phyloP scores from a whole-genome alignment of 1,140 invertebrate genomes.

The Drosophila pachea region DNA sequence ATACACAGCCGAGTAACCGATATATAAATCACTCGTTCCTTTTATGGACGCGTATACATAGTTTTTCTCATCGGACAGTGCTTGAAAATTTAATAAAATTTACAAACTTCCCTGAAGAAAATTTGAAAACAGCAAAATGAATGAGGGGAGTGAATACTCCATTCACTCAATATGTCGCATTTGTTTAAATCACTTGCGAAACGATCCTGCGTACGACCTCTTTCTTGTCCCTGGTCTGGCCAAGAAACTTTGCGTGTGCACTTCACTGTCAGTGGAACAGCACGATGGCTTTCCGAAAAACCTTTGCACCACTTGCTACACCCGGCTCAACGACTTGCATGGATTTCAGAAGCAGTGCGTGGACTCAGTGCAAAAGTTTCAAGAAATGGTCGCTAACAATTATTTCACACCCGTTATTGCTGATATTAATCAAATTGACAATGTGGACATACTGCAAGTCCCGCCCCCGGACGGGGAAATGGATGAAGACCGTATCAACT shows the following conservation, averaged over 20 bases:
- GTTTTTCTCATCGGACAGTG: slow-evolving; percentile 43
- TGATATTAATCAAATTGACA: slow-evolving; percentile 36
- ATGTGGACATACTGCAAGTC: slow-evolving; percentile 54
- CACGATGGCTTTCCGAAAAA: slow-evolving; percentile 74
- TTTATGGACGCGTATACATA: slow-evolving; percentile 47
- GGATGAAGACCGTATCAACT: slow-evolving; percentile 69
- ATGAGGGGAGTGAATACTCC: slow-evolving; percentile 64
- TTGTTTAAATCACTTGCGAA: slow-evolving; percentile 60
- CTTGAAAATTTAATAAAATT: slow-evolving; percentile 42
- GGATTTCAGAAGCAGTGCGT: slow-evolving; percentile 69
- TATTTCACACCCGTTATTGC: slow-evolving; percentile 39
- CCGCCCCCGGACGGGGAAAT: slow-evolving; percentile 43
- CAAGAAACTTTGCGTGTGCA: slow-evolving; percentile 71
- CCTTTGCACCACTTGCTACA: slow-evolving; percentile 65
- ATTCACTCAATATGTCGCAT: slow-evolving; percentile 74
- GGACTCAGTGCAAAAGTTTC: slow-evolving; percentile 72
- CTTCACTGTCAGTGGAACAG: slow-evolving; percentile 67
- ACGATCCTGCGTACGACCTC: slow-evolving; percentile 61
- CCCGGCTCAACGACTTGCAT: slow-evolving; percentile 67
- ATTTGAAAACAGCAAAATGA: slow-evolving; percentile 43
- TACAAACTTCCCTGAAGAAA: slow-evolving; percentile 16
- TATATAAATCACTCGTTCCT: slow-evolving; percentile 19
- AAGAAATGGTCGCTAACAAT: slow-evolving; percentile 70
- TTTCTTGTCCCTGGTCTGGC: slow-evolving; percentile 69
- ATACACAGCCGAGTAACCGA: slow-evolving; percentile 12